These are phyloP conservation scores for Standfussiana lucernea DNA, from an alignment of 2,888 invertebrate genomes.

Conservation along the genomic window DNA sequence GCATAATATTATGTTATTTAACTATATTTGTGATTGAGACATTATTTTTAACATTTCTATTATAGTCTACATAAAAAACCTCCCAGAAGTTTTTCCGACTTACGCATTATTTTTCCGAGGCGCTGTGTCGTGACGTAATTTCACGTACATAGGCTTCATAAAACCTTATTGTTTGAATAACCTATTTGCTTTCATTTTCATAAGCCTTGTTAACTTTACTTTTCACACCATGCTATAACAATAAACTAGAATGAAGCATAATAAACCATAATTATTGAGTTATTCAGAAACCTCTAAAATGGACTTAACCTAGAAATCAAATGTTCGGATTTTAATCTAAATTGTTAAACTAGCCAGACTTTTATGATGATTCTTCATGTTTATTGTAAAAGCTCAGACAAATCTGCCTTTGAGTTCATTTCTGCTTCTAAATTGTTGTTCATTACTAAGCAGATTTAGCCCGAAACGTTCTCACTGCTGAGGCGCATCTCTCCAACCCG, in stretches of 20 bases:
- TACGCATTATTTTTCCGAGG: background rate
- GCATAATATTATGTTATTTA: background rate
- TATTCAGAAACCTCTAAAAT: background rate
- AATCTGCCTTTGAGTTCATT: constrained; percentile 2
- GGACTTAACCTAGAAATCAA: background rate
- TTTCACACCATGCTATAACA: background rate
- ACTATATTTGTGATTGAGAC: background rate
- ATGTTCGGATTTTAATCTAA: background rate
- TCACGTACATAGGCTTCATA: background rate
- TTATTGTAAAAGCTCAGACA: background rate
- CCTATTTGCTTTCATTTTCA: constrained; percentile 23
- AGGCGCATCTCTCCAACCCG: background rate
- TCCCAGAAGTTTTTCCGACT: background rate
- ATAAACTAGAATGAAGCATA: background rate
- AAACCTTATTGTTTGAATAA: background rate
- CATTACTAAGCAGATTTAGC: background rate
- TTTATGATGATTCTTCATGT: background rate
- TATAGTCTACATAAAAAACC: background rate
- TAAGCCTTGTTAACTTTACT: background rate
- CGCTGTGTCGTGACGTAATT: background rate
- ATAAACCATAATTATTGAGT: background rate
- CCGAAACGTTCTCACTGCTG: background rate
- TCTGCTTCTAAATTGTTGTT: background rate
- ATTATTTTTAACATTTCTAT: background rate
- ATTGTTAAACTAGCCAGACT: background rate